These are phyloP conservation scores for Epizoanthus illoricatus DNA, from an alignment of 92 coral and sea anemone species.

Conservation along the genomic window DNA sequence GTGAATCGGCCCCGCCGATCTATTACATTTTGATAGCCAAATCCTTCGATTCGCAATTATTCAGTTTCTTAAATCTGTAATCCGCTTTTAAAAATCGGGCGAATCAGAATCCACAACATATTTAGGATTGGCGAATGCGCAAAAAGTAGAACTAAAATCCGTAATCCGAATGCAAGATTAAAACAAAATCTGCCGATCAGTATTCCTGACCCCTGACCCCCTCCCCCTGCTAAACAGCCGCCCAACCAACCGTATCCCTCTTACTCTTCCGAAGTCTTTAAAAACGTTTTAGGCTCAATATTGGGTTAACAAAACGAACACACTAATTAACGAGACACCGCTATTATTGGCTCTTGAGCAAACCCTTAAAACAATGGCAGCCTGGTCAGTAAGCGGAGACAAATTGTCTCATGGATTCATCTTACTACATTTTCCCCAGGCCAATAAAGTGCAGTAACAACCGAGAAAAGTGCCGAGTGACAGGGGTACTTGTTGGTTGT, in stretches of 20 bases:
- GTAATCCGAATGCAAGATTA: too few species aligned
- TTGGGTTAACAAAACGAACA: constrained; percentile 1
- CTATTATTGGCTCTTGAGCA: background rate
- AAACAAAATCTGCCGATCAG: too few species aligned
- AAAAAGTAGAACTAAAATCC: too few species aligned
- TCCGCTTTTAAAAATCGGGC: too few species aligned
- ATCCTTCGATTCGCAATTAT: too few species aligned
- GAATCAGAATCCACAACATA: too few species aligned
- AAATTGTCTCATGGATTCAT: background rate
- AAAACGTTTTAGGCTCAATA: background rate
- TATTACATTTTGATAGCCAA: too few species aligned
- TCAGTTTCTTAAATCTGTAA: too few species aligned
- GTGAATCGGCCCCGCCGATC: too few species aligned
- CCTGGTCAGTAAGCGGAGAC: background rate
- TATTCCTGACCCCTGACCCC: too few species aligned
- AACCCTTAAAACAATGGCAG: constrained; percentile 8
- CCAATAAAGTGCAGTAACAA: constrained; percentile 8
- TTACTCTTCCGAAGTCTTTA: background rate
- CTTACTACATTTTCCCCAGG: background rate
- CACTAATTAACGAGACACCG: constrained; percentile 1
- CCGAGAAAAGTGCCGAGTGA: constrained; percentile 2
- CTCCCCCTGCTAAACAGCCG: too few species aligned
- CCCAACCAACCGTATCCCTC: background rate
- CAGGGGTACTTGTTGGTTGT: constrained; percentile 5
- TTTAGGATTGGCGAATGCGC: too few species aligned